These are phyloP conservation scores for Corythoichthys haematopterus DNA, from an alignment of 2,113 vertebrate genomes.

Conservation along the genomic window DNA sequence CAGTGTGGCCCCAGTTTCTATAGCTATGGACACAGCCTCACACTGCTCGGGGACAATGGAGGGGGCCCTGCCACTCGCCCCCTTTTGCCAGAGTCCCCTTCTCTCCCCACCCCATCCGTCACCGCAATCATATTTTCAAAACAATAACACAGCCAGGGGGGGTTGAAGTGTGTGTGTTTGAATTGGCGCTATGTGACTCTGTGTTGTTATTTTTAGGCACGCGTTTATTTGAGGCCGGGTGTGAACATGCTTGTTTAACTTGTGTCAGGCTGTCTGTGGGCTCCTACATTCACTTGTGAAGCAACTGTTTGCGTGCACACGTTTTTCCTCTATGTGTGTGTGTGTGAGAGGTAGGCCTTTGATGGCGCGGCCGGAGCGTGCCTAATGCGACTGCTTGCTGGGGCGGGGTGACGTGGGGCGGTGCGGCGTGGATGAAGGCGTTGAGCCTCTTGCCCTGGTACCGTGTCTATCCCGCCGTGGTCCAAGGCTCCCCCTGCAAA, in stretches of 20 bases:
- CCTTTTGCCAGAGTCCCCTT: conserved; percentile 64
- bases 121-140: conserved; percentile 75
- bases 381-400: conserved; percentile 71
- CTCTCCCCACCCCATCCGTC: conserved; percentile 76
- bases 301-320: conserved; percentile 33
- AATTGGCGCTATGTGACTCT: conserved; percentile 44
- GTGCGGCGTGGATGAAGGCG: conserved; percentile 30
- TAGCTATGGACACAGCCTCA: conserved; percentile 85
- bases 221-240: conserved; percentile 49
- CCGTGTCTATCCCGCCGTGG: conserved; percentile 57
- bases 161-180: conserved; percentile 52
- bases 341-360: conserved; percentile 65
- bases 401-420: conserved; percentile 33
- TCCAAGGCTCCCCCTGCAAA: conserved; percentile 62
- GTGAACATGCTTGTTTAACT: conserved; percentile 58
- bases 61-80: conserved; percentile 68
- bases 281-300: conserved; percentile 24
- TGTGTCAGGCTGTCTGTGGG: conserved; percentile 26
- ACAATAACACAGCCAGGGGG: conserved; percentile 68
- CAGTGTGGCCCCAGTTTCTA: conserved; percentile 77
- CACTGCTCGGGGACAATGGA: conserved; percentile 76
- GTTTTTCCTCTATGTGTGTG: conserved; percentile 26
- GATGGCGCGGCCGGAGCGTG: conserved; percentile 78
- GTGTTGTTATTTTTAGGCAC: conserved; percentile 57
- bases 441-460: conserved; percentile 62